Percentiles rank a stretch among this genome's conserved stretches.
These are phyloP conservation scores for Scomber japonicus DNA, from an alignment of 2,113 vertebrate genomes.

Conservation along the genomic window DNA sequence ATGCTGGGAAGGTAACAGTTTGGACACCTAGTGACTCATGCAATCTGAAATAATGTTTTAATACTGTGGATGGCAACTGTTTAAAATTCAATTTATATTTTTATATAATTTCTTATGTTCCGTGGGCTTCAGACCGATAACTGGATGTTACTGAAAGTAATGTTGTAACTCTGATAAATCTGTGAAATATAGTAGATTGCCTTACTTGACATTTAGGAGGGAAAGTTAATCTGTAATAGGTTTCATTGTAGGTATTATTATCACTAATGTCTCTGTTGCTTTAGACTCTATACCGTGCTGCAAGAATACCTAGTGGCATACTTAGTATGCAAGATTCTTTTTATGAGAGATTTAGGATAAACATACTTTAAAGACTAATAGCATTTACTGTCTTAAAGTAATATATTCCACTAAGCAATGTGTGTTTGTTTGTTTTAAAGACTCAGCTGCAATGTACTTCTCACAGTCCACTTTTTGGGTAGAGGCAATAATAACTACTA, in stretches of 20 bases:
- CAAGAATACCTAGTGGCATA: not conserved
- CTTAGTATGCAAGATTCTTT: not conserved
- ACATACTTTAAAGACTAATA: not conserved
- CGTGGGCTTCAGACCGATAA: not conserved
- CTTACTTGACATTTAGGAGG: not conserved
- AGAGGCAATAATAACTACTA: constrained; percentile 38
- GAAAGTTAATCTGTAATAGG: not conserved
- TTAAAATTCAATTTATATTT: not conserved
- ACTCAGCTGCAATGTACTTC: not conserved
- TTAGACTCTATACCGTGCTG: not conserved
- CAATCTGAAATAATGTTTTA: not conserved
- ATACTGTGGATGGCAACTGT: not conserved
- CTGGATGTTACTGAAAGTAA: not conserved
- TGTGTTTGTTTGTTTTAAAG: not conserved
- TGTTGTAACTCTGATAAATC: not conserved
- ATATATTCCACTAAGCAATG: too few species aligned
- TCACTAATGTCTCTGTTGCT: not conserved
- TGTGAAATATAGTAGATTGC: not conserved
- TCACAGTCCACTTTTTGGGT: not conserved
- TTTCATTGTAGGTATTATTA: not conserved
- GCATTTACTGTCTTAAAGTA: not conserved
- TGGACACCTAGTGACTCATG: not conserved
- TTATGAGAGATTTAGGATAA: not conserved
- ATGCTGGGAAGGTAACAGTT: not conserved
- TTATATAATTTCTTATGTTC: not conserved